Percentiles rank a stretch among this genome's conserved stretches.
phyloP scores from a whole-genome alignment of 2,797 vertebrate genomes.

The Pseudochromis fuscus region DNA sequence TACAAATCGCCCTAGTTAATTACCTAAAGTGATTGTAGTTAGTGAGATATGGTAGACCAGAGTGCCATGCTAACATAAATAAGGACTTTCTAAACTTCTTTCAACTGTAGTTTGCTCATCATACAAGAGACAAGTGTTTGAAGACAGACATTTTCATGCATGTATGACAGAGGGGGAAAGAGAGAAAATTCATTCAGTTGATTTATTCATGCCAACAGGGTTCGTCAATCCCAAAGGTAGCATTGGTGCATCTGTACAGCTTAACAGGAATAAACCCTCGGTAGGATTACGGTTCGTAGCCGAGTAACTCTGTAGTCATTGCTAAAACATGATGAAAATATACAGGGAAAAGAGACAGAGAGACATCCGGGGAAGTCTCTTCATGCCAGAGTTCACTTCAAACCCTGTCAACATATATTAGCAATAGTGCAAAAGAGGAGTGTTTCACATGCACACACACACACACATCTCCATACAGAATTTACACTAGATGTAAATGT shows the following conservation, averaged over 20 bases:
- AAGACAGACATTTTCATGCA: not conserved
- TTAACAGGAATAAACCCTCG: conserved; percentile 22
- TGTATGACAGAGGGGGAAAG: not conserved
- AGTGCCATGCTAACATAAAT: too few species aligned
- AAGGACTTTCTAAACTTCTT: too few species aligned
- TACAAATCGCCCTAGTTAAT: too few species aligned
- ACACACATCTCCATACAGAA: not conserved
- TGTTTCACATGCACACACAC: not conserved
- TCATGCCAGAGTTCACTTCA: conserved; percentile 19
- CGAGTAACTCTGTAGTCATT: conserved; percentile 1
- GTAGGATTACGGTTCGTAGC: not conserved
- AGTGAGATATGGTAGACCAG: too few species aligned
- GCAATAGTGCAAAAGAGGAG: not conserved
- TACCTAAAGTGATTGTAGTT: too few species aligned
- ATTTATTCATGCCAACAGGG: conserved; percentile 34
- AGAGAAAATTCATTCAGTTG: conserved; percentile 9
- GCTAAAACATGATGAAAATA: conserved; percentile 14
- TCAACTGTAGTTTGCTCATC: too few species aligned
- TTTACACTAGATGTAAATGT: conserved; percentile 18
- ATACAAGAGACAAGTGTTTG: too few species aligned
- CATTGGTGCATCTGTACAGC: not conserved
- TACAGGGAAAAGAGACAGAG: not conserved
- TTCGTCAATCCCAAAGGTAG: not conserved
- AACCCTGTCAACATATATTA: conserved; percentile 44
- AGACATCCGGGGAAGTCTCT: conserved; percentile 11